A percentile compares a stretch with the other conserved stretches of the same genome.
phyloP scores from a whole-genome alignment of 1,140 invertebrate genomes.

The Ephestia elutella region DNA sequence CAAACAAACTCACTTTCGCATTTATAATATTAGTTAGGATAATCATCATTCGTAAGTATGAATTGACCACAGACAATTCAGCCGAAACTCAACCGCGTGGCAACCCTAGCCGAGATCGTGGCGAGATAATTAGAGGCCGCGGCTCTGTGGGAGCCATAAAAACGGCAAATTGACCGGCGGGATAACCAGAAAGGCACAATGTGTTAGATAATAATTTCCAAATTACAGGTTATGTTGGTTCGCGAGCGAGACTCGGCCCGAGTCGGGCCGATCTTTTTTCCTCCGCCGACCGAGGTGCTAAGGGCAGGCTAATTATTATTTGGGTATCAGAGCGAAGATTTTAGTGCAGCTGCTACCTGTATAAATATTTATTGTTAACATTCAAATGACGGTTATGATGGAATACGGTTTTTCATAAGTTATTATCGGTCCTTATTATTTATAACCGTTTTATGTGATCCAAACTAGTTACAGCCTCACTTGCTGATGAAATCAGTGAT shows the following conservation, averaged over 20 bases:
- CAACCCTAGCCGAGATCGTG: slow-evolving; percentile 41
- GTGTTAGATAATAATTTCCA: slow-evolving; percentile 75
- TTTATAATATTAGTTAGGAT: no score
- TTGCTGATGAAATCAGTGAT: not conserved
- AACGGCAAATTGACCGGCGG: slow-evolving; percentile 73
- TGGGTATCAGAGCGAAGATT: slow-evolving; percentile 64
- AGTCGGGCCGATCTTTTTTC: slow-evolving; percentile 64
- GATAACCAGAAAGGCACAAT: slow-evolving; percentile 74
- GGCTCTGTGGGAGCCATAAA: slow-evolving; percentile 71
- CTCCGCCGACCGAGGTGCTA: slow-evolving; percentile 66
- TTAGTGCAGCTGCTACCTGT: slow-evolving; percentile 73
- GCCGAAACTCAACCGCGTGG: no score
- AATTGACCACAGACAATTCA: no score
- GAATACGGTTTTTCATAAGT: slow-evolving; percentile 31
- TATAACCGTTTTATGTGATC: not conserved
- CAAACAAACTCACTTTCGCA: no score
- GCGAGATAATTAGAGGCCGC: slow-evolving; percentile 71
- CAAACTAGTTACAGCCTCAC: not conserved
- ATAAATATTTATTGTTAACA: slow-evolving; percentile 73
- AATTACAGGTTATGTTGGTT: slow-evolving; percentile 71
- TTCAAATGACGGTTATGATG: slow-evolving; percentile 64
- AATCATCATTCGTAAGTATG: no score
- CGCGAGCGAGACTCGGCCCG: slow-evolving; percentile 60
- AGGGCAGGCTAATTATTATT: slow-evolving; percentile 73
- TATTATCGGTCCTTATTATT: not conserved